Base-by-base conservation (phyloP, 2,888 invertebrate genomes). In the Hanleya hanleyi region DNA sequence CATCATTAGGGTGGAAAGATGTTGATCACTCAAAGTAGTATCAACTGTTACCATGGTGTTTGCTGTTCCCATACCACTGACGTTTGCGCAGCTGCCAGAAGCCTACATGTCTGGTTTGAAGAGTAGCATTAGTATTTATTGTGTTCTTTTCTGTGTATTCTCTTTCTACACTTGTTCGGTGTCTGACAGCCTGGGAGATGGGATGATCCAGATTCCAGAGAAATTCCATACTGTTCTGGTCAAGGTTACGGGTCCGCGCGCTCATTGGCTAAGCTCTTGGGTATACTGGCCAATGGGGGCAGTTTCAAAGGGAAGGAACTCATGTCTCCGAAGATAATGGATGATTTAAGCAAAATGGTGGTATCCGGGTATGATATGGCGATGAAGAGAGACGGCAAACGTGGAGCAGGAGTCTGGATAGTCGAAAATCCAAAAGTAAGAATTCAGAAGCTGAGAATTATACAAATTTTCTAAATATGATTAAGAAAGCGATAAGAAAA, bases 171-270 rank as follows among this genome's bases (percentile, higher is more conserved):
- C 18, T 41, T 41, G 9, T 41, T 41, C 41, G 18, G 18, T 12
- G 9, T 41, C 9, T 41, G 41, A 18, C 32, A 57, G 57, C 57
- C 57, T 29, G 57, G 57, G 2, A 57, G 29, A 57, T 57, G 79
- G 15, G 88, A 88, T 65, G 84, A 88, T 68, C 86, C 85, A 22
- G 80, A 83, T 7, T 62, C 83, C 36, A 74, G 84, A 26, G 78
- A 79, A n/a, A 79, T 85, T 32, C 85, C 88, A 0, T 73, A 84
- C 33, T 83, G 88, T 7, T 85, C 88, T 0, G 84, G 80, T 4
- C 83, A 83, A 37, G 90, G 86, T 5, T 82, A 84, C 38, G 85
- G 83, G 0, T 84, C 88, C n/a, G 89, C 88, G 0, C 69, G 82
- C 9, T 80, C 82, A 6, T 64, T 89, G 69, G 90, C 88, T 3